Percentiles rank a stretch among this genome's conserved stretches.
Conservation (phyloP, 2,797 vertebrate genomes). For the Tapirus indicus region DNA sequence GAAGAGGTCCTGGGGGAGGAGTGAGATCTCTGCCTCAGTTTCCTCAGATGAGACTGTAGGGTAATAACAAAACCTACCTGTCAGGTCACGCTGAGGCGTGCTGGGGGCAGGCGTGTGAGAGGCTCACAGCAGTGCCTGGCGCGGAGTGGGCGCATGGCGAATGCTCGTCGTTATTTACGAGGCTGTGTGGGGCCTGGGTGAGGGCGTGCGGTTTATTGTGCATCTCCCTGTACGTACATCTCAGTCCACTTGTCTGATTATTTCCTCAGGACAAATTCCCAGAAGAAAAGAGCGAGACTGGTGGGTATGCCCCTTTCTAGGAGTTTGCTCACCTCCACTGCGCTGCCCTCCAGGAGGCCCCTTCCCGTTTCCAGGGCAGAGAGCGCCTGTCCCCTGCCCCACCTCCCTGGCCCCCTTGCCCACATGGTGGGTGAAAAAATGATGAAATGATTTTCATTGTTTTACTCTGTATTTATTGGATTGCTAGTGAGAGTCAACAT, state of each 20-base stretch:
- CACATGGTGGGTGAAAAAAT: neutral
- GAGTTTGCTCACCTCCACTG: neutral
- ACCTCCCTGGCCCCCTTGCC: neutral
- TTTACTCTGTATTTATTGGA: neutral
- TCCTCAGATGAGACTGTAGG: neutral
- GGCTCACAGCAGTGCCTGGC: neutral
- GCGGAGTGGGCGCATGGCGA: accelerated
- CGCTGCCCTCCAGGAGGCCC: neutral
- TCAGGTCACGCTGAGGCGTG: neutral
- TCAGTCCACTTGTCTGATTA: neutral
- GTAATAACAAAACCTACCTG: neutral
- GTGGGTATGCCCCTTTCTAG: neutral
- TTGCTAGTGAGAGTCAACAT: neutral
- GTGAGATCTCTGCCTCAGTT: neutral
- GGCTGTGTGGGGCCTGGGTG: neutral
- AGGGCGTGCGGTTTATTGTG: neutral
- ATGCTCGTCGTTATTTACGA: neutral
- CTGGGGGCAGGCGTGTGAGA: accelerated
- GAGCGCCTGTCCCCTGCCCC: neutral
- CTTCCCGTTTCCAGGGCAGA: neutral
- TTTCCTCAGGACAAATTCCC: slow-evolving; percentile 51
- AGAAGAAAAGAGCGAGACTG: neutral
- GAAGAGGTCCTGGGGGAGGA: neutral
- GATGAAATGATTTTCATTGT: neutral
- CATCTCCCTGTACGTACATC: neutral